phyloP scores from a whole-genome alignment of 2,888 invertebrate species.

The Tolmerus cingulatus region DNA sequence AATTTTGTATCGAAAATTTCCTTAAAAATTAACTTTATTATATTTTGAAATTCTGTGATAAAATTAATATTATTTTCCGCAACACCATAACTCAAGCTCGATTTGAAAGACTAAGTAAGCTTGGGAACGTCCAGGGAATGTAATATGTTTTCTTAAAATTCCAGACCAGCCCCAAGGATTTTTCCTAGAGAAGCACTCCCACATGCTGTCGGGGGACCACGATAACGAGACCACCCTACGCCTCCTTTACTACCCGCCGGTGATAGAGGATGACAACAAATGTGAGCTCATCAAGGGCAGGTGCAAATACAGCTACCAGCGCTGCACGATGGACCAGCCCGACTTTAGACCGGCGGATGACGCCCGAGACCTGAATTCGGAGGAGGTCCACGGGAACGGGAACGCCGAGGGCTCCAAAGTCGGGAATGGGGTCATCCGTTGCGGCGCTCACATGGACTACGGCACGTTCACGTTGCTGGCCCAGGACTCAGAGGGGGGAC shows the following conservation, averaged over 20 bases:
- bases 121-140: neutral
- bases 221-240: conserved; percentile 74
- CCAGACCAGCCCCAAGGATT: conserved; percentile 69
- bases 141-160: conserved; percentile 3
- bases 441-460: conserved; percentile 77
- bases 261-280: conserved; percentile 69
- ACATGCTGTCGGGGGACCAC: conserved; percentile 70
- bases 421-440: conserved; percentile 66
- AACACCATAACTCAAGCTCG: neutral
- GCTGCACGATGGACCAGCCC: conserved; percentile 60
- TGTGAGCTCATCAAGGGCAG: conserved; percentile 63
- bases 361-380: conserved; percentile 52
- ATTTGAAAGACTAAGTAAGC: neutral
- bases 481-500: conserved; percentile 78
- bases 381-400: conserved; percentile 49
- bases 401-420: conserved; percentile 59
- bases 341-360: conserved; percentile 61
- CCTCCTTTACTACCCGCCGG: conserved; percentile 76
- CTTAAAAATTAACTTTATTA: neutral
- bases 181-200: conserved; percentile 72
- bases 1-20: neutral
- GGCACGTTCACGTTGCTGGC: conserved; percentile 79
- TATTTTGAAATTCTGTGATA: neutral
- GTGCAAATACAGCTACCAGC: conserved; percentile 63
- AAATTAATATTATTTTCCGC: neutral